Percentiles rank a stretch among this genome's conserved stretches.
phyloP scores from a whole-genome alignment of 2,113 vertebrate species.

The human (Homo sapiens) region DNA sequence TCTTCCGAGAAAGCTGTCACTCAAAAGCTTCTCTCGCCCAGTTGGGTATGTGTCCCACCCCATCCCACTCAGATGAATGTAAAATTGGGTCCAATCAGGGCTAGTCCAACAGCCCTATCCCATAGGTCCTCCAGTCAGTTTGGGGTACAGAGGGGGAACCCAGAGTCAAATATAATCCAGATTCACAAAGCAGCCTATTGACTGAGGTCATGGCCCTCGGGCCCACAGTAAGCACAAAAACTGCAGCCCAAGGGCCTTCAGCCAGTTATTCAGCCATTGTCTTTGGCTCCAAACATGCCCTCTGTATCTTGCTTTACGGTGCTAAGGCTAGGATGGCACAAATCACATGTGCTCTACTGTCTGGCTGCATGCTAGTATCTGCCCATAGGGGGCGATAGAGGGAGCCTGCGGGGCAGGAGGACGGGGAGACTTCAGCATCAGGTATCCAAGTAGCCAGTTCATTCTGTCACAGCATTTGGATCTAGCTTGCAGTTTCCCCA shows the following conservation, averaged over 20 bases:
- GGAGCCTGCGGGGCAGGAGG: neutral
- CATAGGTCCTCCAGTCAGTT: neutral
- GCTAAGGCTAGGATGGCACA: neutral
- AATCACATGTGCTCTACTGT: neutral
- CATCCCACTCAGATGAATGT: neutral
- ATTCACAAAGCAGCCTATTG: neutral
- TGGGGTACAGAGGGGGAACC: neutral
- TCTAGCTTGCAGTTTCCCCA: neutral
- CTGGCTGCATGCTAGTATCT: neutral
- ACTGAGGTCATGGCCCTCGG: neutral
- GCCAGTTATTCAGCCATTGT: neutral
- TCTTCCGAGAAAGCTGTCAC: neutral
- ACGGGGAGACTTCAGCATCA: neutral
- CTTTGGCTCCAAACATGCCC: neutral
- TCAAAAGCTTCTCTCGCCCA: neutral
- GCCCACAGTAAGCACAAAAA: neutral
- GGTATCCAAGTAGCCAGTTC: neutral
- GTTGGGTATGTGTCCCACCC: neutral
- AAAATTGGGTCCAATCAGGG: neutral
- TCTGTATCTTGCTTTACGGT: neutral
- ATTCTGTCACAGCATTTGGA: neutral
- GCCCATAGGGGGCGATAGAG: neutral
- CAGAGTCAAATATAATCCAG: neutral
- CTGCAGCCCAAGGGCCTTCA: neutral
- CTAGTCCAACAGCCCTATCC: neutral